Conservation (phyloP, 2,888 invertebrate genomes). For the Agrotis segetum region DNA sequence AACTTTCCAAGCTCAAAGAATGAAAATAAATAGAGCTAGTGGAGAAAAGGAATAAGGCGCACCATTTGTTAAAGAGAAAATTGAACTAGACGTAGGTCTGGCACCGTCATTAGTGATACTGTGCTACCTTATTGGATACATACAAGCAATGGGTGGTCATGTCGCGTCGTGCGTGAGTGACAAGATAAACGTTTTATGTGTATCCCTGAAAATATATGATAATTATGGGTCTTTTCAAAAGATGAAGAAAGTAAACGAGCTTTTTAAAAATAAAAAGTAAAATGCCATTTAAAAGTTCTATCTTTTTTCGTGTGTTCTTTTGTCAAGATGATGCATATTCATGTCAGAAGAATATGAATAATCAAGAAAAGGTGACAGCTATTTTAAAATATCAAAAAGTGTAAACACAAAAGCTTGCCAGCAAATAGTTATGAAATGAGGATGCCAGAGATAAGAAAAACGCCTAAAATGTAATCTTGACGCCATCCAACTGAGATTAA, state of each 20-base stretch:
- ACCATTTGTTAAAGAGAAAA: slow-evolving; percentile 50
- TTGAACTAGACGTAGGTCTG: slow-evolving; percentile 31
- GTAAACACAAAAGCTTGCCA: slow-evolving; percentile 60
- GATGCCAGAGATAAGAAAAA: slow-evolving; percentile 74
- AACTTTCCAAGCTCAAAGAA: slow-evolving; percentile 70
- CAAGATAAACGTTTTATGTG: slow-evolving; percentile 18
- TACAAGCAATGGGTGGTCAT: slow-evolving; percentile 7
- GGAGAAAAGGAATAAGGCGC: slow-evolving; percentile 51
- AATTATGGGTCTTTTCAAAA: not conserved
- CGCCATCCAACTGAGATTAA: slow-evolving; percentile 75
- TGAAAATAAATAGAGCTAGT: slow-evolving; percentile 68
- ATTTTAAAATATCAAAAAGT: slow-evolving; percentile 17
- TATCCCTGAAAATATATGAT: not conserved
- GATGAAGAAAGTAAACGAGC: not conserved
- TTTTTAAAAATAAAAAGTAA: not conserved
- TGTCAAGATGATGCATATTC: not conserved
- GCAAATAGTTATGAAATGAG: slow-evolving; percentile 76
- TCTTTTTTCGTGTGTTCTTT: not conserved
- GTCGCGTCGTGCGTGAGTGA: slow-evolving; percentile 15
- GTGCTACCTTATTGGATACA: slow-evolving; percentile 14
- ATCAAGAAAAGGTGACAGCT: not conserved
- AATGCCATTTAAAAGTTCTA: not conserved
- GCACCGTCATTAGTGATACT: slow-evolving; percentile 35
- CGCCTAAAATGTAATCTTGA: slow-evolving; percentile 77
- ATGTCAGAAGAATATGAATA: not conserved